Evolutionary conservation across 2,888 invertebrate species (phyloP), one percentile per base, ranked within the genome.

Genomic region (Disparrhopalites patrizii): DNA sequence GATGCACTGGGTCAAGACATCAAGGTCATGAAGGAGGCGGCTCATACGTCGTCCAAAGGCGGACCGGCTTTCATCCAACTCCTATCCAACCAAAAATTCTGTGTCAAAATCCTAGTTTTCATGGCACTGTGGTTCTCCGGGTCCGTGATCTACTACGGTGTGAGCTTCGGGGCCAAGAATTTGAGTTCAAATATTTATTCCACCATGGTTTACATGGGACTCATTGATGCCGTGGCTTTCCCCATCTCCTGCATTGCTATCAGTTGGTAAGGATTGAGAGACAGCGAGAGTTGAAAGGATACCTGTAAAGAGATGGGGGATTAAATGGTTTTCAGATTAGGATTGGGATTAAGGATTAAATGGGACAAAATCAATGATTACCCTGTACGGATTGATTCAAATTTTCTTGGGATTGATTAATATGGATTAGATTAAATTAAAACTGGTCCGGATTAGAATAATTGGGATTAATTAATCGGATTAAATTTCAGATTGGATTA

Each of bases 121-220:
- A 68, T 70, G 65, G 61, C 61, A 31, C 63, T 67, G 2, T 74
- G 73, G 73, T 73, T 74, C 13, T 65, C 71, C 0, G 61, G 65
- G 28, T 65, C 70, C 3, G 51, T 72, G 2, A 66, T 73, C 30
- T 74, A 70, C 65, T 74, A 73, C 31, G 69, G 70, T 1, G 65
- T 74, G 25, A 69, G 68, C 31, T 74, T 73, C 52, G 71, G 71
- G 23, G 65, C 68, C 52, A 72, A 71, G 52, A 71, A 69, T 51
- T 28, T 74, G 23, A 60, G 65, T 40, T 71, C 73, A 3, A 54
- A 71, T 68, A 57, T 66, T 7, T 71, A 74, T 55, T 55, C 69
- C 20, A 74, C 73, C 38, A 62, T 74, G 10, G 52, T 74, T 5
- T 73, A 69, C 66, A 63, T 73, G 66, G 73, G 71, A 23, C 40